Percentiles rank a stretch among this genome's conserved stretches.
These are phyloP conservation scores for Acromyrmex heyeri DNA, from an alignment of 1,140 invertebrate species.

Conservation along the genomic window DNA sequence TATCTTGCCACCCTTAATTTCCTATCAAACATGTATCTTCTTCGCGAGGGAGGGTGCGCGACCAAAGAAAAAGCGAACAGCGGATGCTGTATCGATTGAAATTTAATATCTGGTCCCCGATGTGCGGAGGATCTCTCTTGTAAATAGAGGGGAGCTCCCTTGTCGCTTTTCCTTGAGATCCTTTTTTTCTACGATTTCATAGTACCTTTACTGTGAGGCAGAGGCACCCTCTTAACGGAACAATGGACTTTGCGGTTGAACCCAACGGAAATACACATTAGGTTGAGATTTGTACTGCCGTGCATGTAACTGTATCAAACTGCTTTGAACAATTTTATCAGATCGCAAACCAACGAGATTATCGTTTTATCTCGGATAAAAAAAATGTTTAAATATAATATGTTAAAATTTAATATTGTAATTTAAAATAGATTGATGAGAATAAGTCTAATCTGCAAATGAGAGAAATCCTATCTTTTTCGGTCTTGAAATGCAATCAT, in stretches of 20 bases:
- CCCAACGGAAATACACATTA: constrained; percentile 39
- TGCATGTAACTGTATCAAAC: neutral
- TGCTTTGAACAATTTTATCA: neutral
- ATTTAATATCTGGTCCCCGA: constrained; percentile 81
- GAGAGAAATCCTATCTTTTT: too few relatives aligned
- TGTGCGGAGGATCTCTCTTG: constrained; percentile 73
- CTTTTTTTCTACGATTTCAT: constrained; percentile 62
- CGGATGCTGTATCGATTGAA: constrained; percentile 82
- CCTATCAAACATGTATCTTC: constrained; percentile 77
- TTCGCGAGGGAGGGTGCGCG: constrained; percentile 64
- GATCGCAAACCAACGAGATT: neutral
- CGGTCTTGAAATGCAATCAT: too few relatives aligned
- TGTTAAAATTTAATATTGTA: too few relatives aligned
- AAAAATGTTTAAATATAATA: too few relatives aligned
- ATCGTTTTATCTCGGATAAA: neutral
- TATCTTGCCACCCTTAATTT: constrained; percentile 74
- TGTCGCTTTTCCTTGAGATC: constrained; percentile 51
- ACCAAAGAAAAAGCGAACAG: constrained; percentile 76
- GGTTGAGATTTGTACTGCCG: neutral
- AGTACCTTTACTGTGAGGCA: constrained; percentile 21
- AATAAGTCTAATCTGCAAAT: too few relatives aligned
- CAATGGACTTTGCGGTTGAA: constrained; percentile 27
- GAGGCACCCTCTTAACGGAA: constrained; percentile 43
- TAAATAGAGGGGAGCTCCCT: constrained; percentile 78
- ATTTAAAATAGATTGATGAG: too few relatives aligned